phyloP scores from a whole-genome alignment of 2,888 invertebrate species.

The Cancer borealis region DNA sequence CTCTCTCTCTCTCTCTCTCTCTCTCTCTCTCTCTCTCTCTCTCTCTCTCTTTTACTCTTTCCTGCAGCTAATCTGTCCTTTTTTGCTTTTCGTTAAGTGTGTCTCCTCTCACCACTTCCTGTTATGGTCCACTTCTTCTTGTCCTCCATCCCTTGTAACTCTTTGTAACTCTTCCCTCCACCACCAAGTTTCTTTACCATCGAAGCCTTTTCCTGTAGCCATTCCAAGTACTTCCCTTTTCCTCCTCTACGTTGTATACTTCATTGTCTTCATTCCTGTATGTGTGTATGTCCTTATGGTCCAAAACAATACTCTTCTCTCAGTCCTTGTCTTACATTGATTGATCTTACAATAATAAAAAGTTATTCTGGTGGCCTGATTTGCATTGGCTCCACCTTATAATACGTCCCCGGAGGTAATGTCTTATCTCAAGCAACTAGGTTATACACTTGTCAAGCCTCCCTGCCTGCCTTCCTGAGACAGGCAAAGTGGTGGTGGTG shows the following conservation, averaged over 20 bases:
- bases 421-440: not conserved
- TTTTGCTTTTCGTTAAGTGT: not conserved
- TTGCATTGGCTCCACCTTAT: no score
- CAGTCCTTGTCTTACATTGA: not conserved
- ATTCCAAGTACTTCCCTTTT: not conserved
- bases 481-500: not conserved
- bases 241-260: not conserved
- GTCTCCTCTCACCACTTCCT: not conserved
- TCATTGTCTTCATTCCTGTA: not conserved
- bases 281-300: not conserved
- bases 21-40: conserved; percentile 13
- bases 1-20: conserved; percentile 2
- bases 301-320: not conserved
- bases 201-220: not conserved
- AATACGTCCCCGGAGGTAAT: not conserved
- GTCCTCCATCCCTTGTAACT: not conserved
- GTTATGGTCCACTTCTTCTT: not conserved
- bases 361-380: not conserved
- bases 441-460: not conserved
- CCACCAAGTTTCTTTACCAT: not conserved
- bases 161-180: not conserved
- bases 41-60: conserved; percentile 15
- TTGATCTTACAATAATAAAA: not conserved
- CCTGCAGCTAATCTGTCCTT: not conserved
- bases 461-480: not conserved